These are phyloP conservation scores for Semicossyphus pulcher DNA, from an alignment of 2,113 vertebrate species.

Conservation along the genomic window DNA sequence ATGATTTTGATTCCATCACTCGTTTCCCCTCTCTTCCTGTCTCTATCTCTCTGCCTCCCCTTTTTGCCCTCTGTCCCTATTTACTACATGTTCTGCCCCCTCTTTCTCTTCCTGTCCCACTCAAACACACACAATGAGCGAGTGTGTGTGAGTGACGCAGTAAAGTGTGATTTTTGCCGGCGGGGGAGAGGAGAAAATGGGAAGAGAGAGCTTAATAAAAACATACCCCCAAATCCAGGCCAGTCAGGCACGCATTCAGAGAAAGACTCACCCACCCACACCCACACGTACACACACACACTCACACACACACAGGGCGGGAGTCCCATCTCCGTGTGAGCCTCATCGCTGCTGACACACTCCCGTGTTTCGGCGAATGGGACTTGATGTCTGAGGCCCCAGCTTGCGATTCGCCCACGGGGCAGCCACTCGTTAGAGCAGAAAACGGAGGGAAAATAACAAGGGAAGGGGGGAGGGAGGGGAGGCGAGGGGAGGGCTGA, in stretches of 20 bases:
- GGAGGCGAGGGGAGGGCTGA: not conserved
- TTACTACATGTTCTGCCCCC: not conserved
- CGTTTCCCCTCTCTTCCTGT: not conserved
- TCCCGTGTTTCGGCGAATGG: constrained; percentile 68
- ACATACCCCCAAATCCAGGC: constrained; percentile 54
- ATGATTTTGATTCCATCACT: constrained; percentile 46
- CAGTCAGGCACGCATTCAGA: constrained; percentile 19
- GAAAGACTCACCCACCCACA: constrained; percentile 32
- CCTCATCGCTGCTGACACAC: constrained; percentile 75
- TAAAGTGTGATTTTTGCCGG: constrained; percentile 44
- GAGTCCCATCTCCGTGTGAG: constrained; percentile 66
- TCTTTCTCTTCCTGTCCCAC: not conserved
- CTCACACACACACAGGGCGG: constrained; percentile 37
- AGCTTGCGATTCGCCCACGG: constrained; percentile 69
- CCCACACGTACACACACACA: constrained; percentile 38
- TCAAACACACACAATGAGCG: not conserved
- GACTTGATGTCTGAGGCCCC: constrained; percentile 75
- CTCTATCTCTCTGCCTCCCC: not conserved
- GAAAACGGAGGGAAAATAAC: constrained; percentile 57
- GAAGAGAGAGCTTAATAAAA: constrained; percentile 53
- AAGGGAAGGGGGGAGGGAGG: constrained; percentile 25
- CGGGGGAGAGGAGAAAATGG: constrained; percentile 31
- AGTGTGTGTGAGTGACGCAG: constrained; percentile 33
- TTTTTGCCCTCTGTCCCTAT: not conserved
- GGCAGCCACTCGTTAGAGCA: constrained; percentile 74